Conservation (phyloP, 2,888 invertebrate genomes). For the Griposia aprilina region DNA sequence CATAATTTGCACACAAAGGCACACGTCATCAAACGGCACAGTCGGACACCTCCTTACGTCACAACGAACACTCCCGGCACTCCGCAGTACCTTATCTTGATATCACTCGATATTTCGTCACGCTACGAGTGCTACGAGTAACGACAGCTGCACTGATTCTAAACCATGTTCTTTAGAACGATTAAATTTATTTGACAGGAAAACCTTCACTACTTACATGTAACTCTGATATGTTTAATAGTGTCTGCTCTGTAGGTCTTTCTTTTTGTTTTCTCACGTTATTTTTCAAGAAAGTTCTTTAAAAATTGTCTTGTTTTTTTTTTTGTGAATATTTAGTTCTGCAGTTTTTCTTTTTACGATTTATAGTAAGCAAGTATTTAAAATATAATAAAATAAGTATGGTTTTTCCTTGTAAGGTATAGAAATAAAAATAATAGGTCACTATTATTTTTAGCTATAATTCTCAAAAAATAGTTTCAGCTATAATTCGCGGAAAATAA, state of each 20-base stretch:
- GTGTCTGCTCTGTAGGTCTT: not conserved
- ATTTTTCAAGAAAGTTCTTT: constrained; percentile 10
- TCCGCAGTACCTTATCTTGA: constrained; percentile 56
- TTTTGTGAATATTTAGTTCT: not conserved
- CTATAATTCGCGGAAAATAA: not conserved
- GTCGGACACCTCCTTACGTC: constrained; percentile 78
- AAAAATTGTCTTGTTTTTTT: not conserved
- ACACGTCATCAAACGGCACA: constrained; percentile 73
- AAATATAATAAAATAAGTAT: too few species aligned
- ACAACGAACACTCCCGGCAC: constrained; percentile 67
- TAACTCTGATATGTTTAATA: constrained; percentile 27
- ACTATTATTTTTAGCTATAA: too few species aligned
- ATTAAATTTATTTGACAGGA: constrained; percentile 35
- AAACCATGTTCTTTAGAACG: constrained; percentile 21
- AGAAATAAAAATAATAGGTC: too few species aligned
- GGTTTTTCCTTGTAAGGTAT: not conserved
- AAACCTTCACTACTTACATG: constrained; percentile 16
- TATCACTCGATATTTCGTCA: constrained; percentile 66
- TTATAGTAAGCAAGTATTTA: not conserved
- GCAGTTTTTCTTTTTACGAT: not conserved
- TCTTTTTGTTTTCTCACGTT: constrained; percentile 26
- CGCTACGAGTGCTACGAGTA: constrained; percentile 31
- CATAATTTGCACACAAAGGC: constrained; percentile 74
- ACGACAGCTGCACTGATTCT: constrained; percentile 22
- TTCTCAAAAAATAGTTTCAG: not conserved